Evolutionary conservation across 1,140 invertebrate species (phyloP), one percentile per base, ranked within the genome.

Genomic region (Kradibia gibbosae): DNA sequence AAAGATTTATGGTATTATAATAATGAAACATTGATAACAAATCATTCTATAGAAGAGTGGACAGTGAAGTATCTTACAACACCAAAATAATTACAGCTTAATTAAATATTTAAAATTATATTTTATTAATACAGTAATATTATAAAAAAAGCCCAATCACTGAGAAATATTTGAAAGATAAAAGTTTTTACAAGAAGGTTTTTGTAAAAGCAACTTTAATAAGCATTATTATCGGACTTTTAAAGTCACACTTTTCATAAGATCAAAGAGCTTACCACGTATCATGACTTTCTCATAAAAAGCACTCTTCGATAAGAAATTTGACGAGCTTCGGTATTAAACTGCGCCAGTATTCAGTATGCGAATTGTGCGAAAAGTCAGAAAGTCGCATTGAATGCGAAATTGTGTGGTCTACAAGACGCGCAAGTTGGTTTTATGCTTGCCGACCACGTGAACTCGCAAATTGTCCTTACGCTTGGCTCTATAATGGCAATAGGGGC

Each of bases 401-500:
- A n/a, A n/a, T n/a, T 48, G 17, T 48, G 45, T 48, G 7, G 17
- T 10, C 17, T 53, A 53, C 50, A 53, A 53, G 15, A 53, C 15
- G 15, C 3, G 3, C 15, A 53, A 22, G 53, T 82, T 72, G 0
- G 67, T 82, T 57, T 82, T 82, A 53, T 90, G 89, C 70, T 89
- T 89, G 57, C 86, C 86, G 11, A 86, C 82, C 20, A 91, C 87
- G 80, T 91, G 90, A 28, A 85, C 86, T 60, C 88, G 83, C 78
- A 91, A 67, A 83, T 90, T 91, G 82, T 89, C 90, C 45, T 91
- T 91, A 73, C 91, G 85, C 39, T 91, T 94, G 82, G 93, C 92
- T 84, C 93, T 89, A 84, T 90, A 91, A 42, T 84, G 83, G 82
- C 94, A 95, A 87, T 93, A 91, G 13, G 93, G 93, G 84, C 94